Evolutionary conservation across 64 coral and sea anemone genomes (phyloP).

Genomic region (Pachyseris speciosa): DNA sequence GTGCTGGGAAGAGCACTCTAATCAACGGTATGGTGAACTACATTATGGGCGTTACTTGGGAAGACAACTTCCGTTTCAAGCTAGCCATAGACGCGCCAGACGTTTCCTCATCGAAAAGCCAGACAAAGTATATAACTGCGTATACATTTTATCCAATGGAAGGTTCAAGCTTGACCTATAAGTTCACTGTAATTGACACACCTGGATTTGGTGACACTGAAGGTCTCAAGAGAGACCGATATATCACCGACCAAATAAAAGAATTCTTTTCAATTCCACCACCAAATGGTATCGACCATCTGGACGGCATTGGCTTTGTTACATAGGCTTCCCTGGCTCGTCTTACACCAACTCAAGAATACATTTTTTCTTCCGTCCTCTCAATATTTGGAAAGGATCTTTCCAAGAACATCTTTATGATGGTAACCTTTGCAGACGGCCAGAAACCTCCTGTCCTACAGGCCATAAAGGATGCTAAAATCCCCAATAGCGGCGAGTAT

Average conservation of each 20-base stretch:
- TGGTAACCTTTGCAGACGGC: slow-evolving; percentile 63
- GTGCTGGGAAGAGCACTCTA: slow-evolving; percentile 34
- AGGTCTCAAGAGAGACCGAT: slow-evolving; percentile 16
- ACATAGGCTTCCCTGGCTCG: slow-evolving; percentile 1
- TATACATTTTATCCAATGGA: slow-evolving; percentile 31
- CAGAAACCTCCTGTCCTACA: slow-evolving; percentile 21
- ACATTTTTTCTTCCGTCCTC: slow-evolving; percentile 61
- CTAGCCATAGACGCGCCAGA: not conserved
- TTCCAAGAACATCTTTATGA: slow-evolving; percentile 50
- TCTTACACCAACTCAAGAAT: slow-evolving; percentile 21
- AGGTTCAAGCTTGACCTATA: not conserved
- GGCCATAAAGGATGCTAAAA: slow-evolving; percentile 18
- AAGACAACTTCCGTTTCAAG: slow-evolving; percentile 45
- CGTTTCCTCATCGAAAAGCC: not conserved
- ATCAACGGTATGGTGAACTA: slow-evolving; percentile 44
- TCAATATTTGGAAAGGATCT: slow-evolving; percentile 54
- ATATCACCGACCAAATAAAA: slow-evolving; percentile 30
- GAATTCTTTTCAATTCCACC: slow-evolving; percentile 23
- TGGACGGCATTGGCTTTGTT: slow-evolving; percentile 53
- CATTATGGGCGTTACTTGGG: slow-evolving; percentile 16
- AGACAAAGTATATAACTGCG: slow-evolving; percentile 42
- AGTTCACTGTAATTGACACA: slow-evolving; percentile 32
- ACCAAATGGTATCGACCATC: slow-evolving; percentile 19
- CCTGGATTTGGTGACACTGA: slow-evolving; percentile 35
- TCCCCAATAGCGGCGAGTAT: not conserved